A percentile compares a stretch with the other conserved stretches of the same genome.
These are phyloP conservation scores for Mola mola DNA, from an alignment of 2,113 vertebrate genomes.

Conservation along the genomic window DNA sequence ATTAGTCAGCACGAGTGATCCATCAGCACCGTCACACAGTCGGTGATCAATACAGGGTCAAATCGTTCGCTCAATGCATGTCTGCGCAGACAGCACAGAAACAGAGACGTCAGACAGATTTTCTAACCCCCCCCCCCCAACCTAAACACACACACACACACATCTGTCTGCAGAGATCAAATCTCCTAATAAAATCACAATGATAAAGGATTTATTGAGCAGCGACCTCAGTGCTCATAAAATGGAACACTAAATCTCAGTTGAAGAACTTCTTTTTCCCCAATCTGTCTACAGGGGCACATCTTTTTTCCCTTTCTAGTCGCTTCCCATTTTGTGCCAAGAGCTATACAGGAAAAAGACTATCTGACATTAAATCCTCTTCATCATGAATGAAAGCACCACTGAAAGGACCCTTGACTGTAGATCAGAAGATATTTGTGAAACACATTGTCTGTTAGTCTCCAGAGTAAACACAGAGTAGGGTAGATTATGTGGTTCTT, in stretches of 20 bases:
- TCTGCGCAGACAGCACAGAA: conserved; percentile 2
- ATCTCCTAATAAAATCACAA: conserved; percentile 61
- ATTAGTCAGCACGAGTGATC: conserved; percentile 46
- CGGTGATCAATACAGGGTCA: conserved; percentile 23
- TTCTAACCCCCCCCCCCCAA: conserved; percentile 8
- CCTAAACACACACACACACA: neutral
- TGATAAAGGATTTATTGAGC: conserved; percentile 75
- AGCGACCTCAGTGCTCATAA: conserved; percentile 57
- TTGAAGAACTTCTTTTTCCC: conserved; percentile 73
- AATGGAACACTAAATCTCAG: conserved; percentile 66
- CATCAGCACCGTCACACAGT: conserved; percentile 15
- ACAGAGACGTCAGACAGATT: conserved; percentile 12
- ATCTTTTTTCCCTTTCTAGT: conserved; percentile 36
- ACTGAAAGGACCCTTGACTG: too few relatives aligned
- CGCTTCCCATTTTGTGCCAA: conserved; percentile 69
- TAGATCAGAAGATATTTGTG: conserved; percentile 20
- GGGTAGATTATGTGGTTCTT: conserved; percentile 18
- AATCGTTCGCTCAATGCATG: neutral
- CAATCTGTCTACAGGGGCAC: conserved; percentile 70
- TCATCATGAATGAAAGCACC: too few relatives aligned
- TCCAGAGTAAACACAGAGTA: conserved; percentile 15
- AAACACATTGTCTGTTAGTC: conserved; percentile 22
- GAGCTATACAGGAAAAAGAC: conserved; percentile 69
- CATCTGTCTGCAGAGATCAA: conserved; percentile 53
- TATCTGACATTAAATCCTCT: conserved; percentile 12